These are phyloP conservation scores for Corynorhinus townsendii DNA, from an alignment of 2,113 vertebrate genomes.

Conservation along the genomic window DNA sequence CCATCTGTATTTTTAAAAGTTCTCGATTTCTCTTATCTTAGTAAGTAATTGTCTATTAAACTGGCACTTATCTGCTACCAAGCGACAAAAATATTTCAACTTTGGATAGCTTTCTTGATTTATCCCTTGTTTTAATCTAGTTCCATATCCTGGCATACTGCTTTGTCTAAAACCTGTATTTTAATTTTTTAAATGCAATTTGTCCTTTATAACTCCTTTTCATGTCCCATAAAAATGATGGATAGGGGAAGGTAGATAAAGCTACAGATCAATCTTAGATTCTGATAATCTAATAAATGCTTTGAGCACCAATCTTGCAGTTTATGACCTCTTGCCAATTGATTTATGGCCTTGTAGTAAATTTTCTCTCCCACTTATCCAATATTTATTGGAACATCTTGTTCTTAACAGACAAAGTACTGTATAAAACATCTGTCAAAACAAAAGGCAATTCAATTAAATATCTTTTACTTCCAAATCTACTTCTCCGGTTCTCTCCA, in stretches of 20 bases:
- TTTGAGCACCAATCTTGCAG: conserved; percentile 69
- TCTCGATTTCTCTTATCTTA: conserved; percentile 1
- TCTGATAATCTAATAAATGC: conserved; percentile 81
- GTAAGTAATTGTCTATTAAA: background rate
- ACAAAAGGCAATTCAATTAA: conserved; percentile 73
- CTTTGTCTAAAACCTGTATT: conserved; percentile 65
- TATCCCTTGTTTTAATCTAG: conserved; percentile 39
- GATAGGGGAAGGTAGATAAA: conserved; percentile 75
- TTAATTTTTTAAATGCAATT: conserved; percentile 79
- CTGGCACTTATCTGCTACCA: conserved; percentile 27
- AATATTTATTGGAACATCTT: conserved; percentile 79
- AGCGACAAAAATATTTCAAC: conserved; percentile 53
- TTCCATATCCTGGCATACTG: conserved; percentile 33
- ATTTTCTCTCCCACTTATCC: conserved; percentile 79
- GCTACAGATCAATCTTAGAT: conserved; percentile 76
- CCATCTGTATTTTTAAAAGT: conserved; percentile 27
- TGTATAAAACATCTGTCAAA: conserved; percentile 76
- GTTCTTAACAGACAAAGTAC: conserved; percentile 78
- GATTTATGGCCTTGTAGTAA: conserved; percentile 77
- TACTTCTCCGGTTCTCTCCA: conserved; percentile 34
- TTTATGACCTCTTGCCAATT: conserved; percentile 78
- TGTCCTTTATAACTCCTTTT: conserved; percentile 78
- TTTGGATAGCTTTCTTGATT: conserved; percentile 45
- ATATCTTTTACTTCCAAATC: conserved; percentile 70
- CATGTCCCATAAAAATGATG: conserved; percentile 80